phyloP scores from a whole-genome alignment of 64 coral and sea anemone species.

The Porites lutea region DNA sequence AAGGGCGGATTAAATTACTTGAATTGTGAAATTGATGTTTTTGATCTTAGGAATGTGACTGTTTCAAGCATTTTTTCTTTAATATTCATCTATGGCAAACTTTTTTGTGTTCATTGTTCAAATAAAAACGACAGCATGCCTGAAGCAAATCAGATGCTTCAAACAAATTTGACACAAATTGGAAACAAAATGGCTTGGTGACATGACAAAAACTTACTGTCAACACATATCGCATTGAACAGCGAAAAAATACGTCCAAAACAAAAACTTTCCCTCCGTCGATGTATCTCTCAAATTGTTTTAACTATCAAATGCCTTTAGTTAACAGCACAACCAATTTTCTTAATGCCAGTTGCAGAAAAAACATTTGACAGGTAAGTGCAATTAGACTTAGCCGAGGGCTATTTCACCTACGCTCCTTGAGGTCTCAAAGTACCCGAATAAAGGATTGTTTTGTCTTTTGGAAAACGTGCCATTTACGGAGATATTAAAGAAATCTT shows the following conservation, averaged over 20 bases:
- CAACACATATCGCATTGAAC: neutral
- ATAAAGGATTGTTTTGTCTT: neutral
- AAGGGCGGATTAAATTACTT: neutral
- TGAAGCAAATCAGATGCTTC: neutral
- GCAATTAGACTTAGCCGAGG: neutral
- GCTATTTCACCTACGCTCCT: neutral
- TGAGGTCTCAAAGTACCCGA: neutral
- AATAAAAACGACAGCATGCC: too few species aligned
- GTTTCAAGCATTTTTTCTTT: neutral
- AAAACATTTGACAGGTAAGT: neutral
- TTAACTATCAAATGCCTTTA: too few species aligned
- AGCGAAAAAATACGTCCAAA: neutral
- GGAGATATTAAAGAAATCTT: neutral
- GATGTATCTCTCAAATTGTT: neutral
- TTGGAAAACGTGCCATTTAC: neutral
- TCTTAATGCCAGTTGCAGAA: neutral
- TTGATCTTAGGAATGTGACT: neutral
- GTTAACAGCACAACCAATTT: neutral
- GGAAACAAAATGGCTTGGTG: slow-evolving; percentile 8
- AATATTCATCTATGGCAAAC: too few species aligned
- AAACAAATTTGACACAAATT: slow-evolving; percentile 36
- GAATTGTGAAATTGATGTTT: neutral
- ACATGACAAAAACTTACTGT: slow-evolving; percentile 16
- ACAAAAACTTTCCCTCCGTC: neutral
- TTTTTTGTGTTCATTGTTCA: too few species aligned